Conservation (phyloP, 2,113 vertebrate species). For the Cyphomyrus plagiostoma region DNA sequence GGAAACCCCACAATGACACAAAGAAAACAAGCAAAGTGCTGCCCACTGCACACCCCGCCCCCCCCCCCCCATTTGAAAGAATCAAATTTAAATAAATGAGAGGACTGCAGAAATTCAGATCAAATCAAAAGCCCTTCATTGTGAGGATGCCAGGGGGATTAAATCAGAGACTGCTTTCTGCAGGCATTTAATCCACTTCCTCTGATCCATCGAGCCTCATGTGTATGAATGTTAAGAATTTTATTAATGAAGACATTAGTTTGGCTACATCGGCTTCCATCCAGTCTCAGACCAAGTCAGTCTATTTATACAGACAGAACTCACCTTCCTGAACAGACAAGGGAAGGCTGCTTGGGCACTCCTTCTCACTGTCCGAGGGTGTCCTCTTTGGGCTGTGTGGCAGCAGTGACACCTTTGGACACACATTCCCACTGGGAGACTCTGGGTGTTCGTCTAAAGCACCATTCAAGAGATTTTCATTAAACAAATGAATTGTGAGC, state of each 20-base stretch:
- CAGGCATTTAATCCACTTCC: not conserved
- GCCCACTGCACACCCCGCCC: too few species aligned
- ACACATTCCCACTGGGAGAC: slow-evolving; percentile 51
- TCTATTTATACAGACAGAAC: not conserved
- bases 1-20: too few species aligned
- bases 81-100: too few species aligned
- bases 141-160: not conserved
- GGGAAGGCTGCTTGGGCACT: slow-evolving; percentile 59
- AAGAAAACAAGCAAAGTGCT: too few species aligned
- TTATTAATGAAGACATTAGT: not conserved
- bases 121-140: not conserved
- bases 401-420: slow-evolving; percentile 66
- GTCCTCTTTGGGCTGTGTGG: slow-evolving; percentile 71
- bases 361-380: slow-evolving; percentile 71
- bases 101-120: not conserved
- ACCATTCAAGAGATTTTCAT: not conserved
- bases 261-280: not conserved
- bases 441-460: slow-evolving; percentile 64
- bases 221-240: not conserved
- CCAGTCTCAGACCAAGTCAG: not conserved
- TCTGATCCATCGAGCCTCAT: not conserved
- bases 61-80: too few species aligned
- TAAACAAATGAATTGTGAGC: not conserved
- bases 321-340: slow-evolving; percentile 65
- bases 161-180: not conserved